Evolutionary conservation across 2,113 vertebrate species (phyloP), one percentile per base, ranked within the genome.

Genomic region (Reinhardtius hippoglossoides): DNA sequence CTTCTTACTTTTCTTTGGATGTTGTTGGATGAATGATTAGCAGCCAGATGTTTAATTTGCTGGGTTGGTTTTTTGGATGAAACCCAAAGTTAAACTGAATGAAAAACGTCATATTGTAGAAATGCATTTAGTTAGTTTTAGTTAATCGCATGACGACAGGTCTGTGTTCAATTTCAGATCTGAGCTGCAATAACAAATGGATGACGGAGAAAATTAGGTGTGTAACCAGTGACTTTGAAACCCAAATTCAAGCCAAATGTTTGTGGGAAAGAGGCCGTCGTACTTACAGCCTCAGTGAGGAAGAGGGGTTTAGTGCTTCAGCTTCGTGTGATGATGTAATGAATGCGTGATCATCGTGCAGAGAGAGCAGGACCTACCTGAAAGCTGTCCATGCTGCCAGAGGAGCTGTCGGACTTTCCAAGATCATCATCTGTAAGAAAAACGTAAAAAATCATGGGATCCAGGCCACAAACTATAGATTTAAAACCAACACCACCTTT

Each of bases 381-480:
- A 94, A 97, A 98, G 93, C 95, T 98, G 86, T 99, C 98, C 92
- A 97, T 95, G 88, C 95, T 94, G 63, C 96, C 96, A 82, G 96
- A 95, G 76, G 96, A 96, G 75, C 94, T 96, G 91, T 99, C 98
- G 74, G 96, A 91, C 88, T 96, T 99, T 85, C 94, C 95, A 89
- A 96, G 95, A 83, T 99, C 98, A 89, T 99, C 98, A 93, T 99
- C 97, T 98, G 77, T 37, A 72, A 20, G 85, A 94, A 67, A 77
- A 66, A 90, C 86, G 56, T 23, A 74, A 75, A 27, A 60, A 80
- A 60, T 58, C 40, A 56, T n/a, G 74, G 27, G 15, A 63, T 10
- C 2, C 26, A 3, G 24, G 26, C 9, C 31, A 64, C 40, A 64
- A 63, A 1, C 48, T 46, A 14, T 9, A 20, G 26, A 60, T 23